Percentiles rank a stretch among this genome's conserved stretches.
Evolutionary conservation across 2,797 vertebrate genomes (phyloP).

Genomic region (Tokudaia muenninki): DNA sequence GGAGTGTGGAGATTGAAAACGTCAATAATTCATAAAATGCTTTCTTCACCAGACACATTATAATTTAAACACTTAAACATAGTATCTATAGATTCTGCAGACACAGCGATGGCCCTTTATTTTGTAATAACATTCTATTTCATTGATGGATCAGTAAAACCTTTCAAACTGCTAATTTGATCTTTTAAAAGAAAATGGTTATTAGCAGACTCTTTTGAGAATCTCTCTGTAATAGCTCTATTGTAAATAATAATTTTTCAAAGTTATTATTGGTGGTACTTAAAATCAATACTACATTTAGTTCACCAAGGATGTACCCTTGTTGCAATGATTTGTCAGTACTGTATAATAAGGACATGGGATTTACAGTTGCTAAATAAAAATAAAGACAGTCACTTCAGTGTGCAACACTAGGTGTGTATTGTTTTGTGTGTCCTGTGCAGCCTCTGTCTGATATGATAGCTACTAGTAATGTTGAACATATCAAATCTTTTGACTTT

Average conservation of each 20-base stretch:
- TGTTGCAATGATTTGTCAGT: slow-evolving; percentile 52
- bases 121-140: slow-evolving; percentile 74
- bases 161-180: slow-evolving; percentile 84
- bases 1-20: slow-evolving; percentile 81
- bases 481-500: neutral
- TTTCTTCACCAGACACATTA: slow-evolving; percentile 77
- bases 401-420: neutral
- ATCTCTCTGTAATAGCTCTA: slow-evolving; percentile 75
- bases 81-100: slow-evolving; percentile 78
- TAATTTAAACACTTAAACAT: slow-evolving; percentile 84
- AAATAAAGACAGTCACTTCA: neutral
- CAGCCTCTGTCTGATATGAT: neutral
- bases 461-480: neutral
- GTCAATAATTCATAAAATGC: slow-evolving; percentile 84
- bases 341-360: slow-evolving; percentile 13
- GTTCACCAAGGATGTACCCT: slow-evolving; percentile 66
- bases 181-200: slow-evolving; percentile 80
- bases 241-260: slow-evolving; percentile 80
- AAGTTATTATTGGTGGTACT: slow-evolving; percentile 78
- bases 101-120: slow-evolving; percentile 77
- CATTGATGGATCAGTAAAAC: slow-evolving; percentile 81
- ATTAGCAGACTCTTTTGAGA: slow-evolving; percentile 78
- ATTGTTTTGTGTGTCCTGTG: neutral
- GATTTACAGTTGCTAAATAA: neutral
- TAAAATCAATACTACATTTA: slow-evolving; percentile 73